Evolutionary conservation across 2,797 vertebrate species (phyloP).

Genomic region (Zalophus californianus): DNA sequence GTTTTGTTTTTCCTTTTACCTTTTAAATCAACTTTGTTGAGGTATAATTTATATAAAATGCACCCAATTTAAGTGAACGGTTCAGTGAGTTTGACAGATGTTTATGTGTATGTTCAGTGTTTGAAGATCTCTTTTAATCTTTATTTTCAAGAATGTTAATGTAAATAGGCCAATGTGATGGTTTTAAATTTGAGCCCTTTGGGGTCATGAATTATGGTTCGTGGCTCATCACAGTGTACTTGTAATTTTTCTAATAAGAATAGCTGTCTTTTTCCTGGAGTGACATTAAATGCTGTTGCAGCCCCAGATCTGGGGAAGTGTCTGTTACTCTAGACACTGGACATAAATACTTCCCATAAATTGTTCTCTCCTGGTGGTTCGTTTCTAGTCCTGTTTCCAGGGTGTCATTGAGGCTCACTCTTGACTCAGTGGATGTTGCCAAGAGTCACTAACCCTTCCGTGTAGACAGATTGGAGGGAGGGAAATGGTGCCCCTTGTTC

Average conservation of each 20-base stretch:
- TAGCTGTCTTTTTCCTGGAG: not conserved
- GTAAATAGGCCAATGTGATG: not conserved
- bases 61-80: not conserved
- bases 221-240: too few species aligned
- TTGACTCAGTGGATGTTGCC: not conserved
- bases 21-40: not conserved
- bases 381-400: not conserved
- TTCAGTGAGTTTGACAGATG: not conserved
- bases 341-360: not conserved
- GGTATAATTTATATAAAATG: not conserved
- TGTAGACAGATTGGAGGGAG: not conserved
- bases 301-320: not conserved
- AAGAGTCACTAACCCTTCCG: not conserved
- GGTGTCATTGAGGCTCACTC: not conserved
- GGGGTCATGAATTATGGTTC: not conserved
- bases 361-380: not conserved
- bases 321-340: not conserved
- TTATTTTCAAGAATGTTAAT: not conserved
- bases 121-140: not conserved
- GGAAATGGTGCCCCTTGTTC: not conserved
- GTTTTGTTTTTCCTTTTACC: not conserved
- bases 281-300: not conserved
- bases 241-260: not conserved
- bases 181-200: not conserved
- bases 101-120: not conserved